These are phyloP conservation scores for Silurus glanis DNA, from an alignment of 2,113 vertebrate genomes.

Conservation along the genomic window DNA sequence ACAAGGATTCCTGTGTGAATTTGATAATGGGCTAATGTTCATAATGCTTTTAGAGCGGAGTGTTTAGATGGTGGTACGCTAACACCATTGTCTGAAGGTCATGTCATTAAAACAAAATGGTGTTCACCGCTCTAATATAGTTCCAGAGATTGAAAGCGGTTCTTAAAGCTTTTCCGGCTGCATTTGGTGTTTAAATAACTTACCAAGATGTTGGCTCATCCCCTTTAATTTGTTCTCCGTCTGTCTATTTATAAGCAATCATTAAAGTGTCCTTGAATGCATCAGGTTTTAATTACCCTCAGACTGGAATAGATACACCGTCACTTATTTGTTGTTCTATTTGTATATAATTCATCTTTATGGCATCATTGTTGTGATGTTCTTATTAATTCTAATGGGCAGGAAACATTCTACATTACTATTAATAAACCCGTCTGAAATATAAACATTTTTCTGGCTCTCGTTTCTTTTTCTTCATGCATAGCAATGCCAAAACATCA, in stretches of 20 bases:
- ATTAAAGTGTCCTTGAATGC: not conserved
- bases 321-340: not conserved
- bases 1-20: not conserved
- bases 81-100: not conserved
- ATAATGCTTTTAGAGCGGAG: not conserved
- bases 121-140: not conserved
- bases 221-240: not conserved
- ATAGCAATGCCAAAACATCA: not conserved
- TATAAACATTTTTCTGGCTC: not conserved
- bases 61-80: not conserved
- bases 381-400: not conserved
- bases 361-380: not conserved
- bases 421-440: not conserved
- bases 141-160: not conserved
- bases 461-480: not conserved
- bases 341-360: not conserved
- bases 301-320: not conserved
- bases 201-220: not conserved
- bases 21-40: not conserved
- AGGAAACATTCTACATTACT: not conserved
- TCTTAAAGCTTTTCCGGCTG: not conserved
- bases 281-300: not conserved
- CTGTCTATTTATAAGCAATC: not conserved
- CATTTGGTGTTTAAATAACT: not conserved
- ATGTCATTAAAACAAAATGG: not conserved